Evolutionary conservation across 2,888 invertebrate species (phyloP).

Genomic region (Acanthacorydalis orientalis): DNA sequence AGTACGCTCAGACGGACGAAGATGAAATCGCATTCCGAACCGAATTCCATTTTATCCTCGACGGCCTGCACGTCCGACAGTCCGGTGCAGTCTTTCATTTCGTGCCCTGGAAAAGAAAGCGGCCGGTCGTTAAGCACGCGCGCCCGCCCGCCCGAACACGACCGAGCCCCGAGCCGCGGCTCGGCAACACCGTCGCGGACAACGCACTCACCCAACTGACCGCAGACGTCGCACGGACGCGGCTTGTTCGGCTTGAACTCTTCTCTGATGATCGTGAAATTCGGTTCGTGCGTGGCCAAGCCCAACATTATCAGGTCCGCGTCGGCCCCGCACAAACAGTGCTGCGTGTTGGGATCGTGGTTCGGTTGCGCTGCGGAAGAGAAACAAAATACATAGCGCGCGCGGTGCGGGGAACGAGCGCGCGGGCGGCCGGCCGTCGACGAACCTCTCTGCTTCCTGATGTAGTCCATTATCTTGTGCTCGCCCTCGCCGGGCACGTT

Average conservation of each 20-base stretch:
- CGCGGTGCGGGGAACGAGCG: too few species aligned
- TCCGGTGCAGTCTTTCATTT: conserved; percentile 85
- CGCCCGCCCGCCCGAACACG: too few species aligned
- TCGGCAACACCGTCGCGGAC: too few species aligned
- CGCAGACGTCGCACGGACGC: conserved; percentile 89
- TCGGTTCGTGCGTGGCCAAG: conserved; percentile 94
- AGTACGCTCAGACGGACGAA: conserved; percentile 86
- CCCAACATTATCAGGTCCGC: conserved; percentile 98
- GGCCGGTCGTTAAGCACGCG: too few species aligned
- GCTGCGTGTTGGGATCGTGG: conserved; percentile 95
- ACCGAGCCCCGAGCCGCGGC: too few species aligned
- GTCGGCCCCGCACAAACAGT: conserved; percentile 96
- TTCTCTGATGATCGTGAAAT: conserved; percentile 96
- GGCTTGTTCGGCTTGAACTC: conserved; percentile 98
- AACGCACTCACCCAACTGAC: conserved; percentile 45
- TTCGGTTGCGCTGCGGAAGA: conserved; percentile 57
- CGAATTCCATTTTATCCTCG: conserved; percentile 40
- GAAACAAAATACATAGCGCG: too few species aligned
- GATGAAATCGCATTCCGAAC: conserved; percentile 71
- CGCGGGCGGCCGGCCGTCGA: too few species aligned
- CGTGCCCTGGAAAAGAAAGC: conserved; percentile 52
- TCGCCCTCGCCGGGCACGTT: conserved; percentile 97
- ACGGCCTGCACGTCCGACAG: conserved; percentile 41
- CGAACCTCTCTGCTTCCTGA: conserved; percentile 80
- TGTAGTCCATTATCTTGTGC: conserved; percentile 99